phyloP scores from a whole-genome alignment of 2,888 invertebrate genomes.

The Lasioglossum figueresi region DNA sequence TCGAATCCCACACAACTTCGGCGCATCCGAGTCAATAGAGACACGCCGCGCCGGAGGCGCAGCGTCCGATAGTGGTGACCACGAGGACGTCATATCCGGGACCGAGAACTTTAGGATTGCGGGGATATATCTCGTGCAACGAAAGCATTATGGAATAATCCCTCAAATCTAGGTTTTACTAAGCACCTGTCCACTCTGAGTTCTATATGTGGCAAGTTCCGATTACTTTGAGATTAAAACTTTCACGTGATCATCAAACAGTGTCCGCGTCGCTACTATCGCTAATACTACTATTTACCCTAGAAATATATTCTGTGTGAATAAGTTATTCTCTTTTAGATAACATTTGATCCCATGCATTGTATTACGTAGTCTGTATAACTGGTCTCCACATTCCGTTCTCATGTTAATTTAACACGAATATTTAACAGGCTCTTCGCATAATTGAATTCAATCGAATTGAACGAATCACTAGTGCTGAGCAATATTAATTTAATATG shows the following conservation, averaged over 20 bases:
- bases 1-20: constrained; percentile 35
- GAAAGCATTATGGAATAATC: constrained; percentile 3
- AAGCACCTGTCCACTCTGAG: background rate
- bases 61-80: constrained; percentile 15
- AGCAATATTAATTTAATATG: background rate
- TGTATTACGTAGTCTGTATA: background rate
- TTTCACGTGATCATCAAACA: background rate
- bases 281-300: background rate
- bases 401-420: background rate
- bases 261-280: background rate
- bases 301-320: background rate
- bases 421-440: background rate
- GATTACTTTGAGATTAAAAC: background rate
- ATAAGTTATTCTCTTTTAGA: background rate
- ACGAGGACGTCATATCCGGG: constrained; percentile 34
- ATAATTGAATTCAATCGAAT: background rate
- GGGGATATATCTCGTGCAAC: background rate
- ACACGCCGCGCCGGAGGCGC: constrained; percentile 35
- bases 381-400: background rate
- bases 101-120: constrained; percentile 8
- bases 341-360: background rate
- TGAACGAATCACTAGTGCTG: background rate
- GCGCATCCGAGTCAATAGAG: constrained; percentile 36
- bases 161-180: constrained; percentile 5
- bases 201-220: background rate